Evolutionary conservation across 2,888 invertebrate species (phyloP).

Genomic region (Rotaria sp.): DNA sequence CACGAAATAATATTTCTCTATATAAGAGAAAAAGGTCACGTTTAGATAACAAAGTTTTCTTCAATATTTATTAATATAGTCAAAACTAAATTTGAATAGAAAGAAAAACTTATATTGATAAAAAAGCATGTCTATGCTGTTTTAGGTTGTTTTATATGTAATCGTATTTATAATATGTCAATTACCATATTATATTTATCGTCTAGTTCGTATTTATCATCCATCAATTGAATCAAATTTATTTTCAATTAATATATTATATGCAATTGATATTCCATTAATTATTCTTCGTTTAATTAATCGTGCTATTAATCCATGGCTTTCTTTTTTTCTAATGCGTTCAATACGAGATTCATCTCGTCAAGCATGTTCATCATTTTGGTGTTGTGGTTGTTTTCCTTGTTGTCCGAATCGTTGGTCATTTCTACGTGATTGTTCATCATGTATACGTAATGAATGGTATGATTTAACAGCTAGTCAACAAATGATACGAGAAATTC

Average conservation of each 20-base stretch:
- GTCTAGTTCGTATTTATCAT: constrained; percentile 26
- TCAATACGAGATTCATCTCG: constrained; percentile 14
- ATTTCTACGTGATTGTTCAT: neutral
- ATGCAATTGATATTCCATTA: constrained; percentile 39
- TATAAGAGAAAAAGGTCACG: too few relatives aligned
- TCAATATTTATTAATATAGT: too few relatives aligned
- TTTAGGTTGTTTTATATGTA: constrained; percentile 32
- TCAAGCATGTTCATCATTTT: constrained; percentile 33
- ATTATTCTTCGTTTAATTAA: constrained; percentile 34
- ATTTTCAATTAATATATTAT: constrained; percentile 7
- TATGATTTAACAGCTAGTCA: neutral
- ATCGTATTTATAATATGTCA: constrained; percentile 36
- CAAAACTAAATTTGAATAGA: too few relatives aligned
- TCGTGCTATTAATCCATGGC: constrained; percentile 37
- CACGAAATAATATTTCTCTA: too few relatives aligned
- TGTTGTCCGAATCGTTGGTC: constrained; percentile 17
- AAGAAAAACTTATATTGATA: neutral
- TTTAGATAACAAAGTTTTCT: too few relatives aligned
- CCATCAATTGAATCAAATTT: constrained; percentile 22
- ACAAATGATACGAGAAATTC: neutral
- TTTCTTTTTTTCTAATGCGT: constrained; percentile 31
- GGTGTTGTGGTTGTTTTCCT: constrained; percentile 37
- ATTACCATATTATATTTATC: constrained; percentile 38
- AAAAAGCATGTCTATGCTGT: neutral
- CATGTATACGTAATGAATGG: neutral